phyloP scores from a whole-genome alignment of 2,888 invertebrate genomes.

The Gibbula magus region DNA sequence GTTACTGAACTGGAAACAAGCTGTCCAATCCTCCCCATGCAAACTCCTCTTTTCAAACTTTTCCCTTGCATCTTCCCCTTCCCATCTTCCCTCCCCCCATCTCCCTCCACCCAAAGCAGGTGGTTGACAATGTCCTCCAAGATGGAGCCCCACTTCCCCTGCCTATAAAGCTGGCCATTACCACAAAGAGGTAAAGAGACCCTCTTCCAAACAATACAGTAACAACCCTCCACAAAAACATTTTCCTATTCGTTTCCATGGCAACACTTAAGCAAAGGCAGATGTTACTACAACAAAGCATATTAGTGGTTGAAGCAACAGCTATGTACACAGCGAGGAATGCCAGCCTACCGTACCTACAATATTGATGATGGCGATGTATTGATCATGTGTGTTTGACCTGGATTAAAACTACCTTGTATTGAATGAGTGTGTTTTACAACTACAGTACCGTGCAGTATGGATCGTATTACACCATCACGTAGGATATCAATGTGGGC shows the following conservation, averaged over 20 bases:
- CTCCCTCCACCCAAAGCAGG: too few species aligned
- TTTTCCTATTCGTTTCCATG: slow-evolving; percentile 8
- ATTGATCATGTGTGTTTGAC: background rate
- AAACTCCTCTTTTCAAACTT: too few species aligned
- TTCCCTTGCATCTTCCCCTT: too few species aligned
- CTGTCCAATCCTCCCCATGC: too few species aligned
- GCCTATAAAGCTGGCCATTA: background rate
- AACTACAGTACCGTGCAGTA: too few species aligned
- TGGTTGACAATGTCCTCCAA: too few species aligned
- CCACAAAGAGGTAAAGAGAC: background rate
- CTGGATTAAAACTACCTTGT: background rate
- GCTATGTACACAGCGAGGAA: background rate
- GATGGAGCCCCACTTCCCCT: background rate
- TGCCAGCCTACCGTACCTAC: slow-evolving; percentile 11
- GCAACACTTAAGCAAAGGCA: slow-evolving; percentile 12
- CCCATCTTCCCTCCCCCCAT: too few species aligned
- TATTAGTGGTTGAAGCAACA: background rate
- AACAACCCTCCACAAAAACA: background rate
- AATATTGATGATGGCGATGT: slow-evolving; percentile 4
- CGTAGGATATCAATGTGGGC: too few species aligned
- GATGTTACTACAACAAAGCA: slow-evolving; percentile 16
- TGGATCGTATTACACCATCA: too few species aligned
- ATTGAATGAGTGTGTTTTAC: too few species aligned
- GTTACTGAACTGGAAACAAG: too few species aligned
- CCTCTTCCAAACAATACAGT: background rate